Conservation (phyloP, 2,888 invertebrate genomes). For the Agrochola lychnidis region DNA sequence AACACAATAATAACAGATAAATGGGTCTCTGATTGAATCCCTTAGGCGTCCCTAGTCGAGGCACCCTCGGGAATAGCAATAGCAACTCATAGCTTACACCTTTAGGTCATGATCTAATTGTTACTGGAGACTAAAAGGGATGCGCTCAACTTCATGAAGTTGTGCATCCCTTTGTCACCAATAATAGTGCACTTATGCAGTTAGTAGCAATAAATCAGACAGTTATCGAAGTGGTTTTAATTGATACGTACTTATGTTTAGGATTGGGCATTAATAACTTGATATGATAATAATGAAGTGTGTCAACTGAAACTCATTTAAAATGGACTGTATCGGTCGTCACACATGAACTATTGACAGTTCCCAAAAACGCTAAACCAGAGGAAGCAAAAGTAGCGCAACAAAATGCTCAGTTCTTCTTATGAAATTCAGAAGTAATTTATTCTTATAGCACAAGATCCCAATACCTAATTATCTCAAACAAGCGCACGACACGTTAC, state of each 20-base stretch:
- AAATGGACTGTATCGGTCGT: too few relatives aligned
- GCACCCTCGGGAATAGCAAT: background rate
- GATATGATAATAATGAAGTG: slow-evolving; percentile 2
- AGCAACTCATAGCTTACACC: background rate
- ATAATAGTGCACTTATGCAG: background rate
- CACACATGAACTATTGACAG: background rate
- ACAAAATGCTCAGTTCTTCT: background rate
- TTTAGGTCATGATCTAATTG: background rate
- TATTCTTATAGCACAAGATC: slow-evolving; percentile 26
- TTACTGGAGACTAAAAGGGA: too few relatives aligned
- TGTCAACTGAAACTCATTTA: background rate
- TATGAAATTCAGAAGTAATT: slow-evolving; percentile 7
- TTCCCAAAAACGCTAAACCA: too few relatives aligned
- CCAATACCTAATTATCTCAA: slow-evolving; percentile 38
- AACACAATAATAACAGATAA: background rate
- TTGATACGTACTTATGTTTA: slow-evolving; percentile 12
- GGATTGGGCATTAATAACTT: background rate
- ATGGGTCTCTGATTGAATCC: slow-evolving; percentile 14
- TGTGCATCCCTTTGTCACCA: slow-evolving; percentile 5
- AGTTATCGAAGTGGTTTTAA: slow-evolving; percentile 19
- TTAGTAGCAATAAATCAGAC: slow-evolving; percentile 16
- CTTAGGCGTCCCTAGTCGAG: background rate
- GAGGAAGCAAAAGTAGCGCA: background rate
- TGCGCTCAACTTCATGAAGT: too few relatives aligned
- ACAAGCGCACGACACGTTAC: slow-evolving; percentile 39